Percentiles rank a stretch among this genome's conserved stretches.
phyloP scores from a whole-genome alignment of 1,140 invertebrate genomes.

The Drosophila kurseongensis region DNA sequence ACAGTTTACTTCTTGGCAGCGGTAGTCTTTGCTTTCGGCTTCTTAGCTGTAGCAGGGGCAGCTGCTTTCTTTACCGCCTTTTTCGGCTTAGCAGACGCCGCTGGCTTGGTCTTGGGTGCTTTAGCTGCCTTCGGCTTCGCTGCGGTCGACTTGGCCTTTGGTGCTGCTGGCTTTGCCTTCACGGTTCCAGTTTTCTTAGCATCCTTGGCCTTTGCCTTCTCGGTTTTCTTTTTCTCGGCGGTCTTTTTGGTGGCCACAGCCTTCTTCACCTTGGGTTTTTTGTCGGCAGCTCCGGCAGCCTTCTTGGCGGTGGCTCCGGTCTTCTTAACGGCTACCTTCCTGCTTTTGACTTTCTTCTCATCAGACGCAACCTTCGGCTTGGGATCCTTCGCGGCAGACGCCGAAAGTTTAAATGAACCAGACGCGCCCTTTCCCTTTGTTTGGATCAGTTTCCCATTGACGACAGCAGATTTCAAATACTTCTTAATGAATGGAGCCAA shows the following conservation, averaged over 20 bases:
- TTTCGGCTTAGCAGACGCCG: no score
- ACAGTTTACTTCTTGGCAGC: no score
- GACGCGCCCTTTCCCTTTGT: neutral
- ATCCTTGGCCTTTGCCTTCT: no score
- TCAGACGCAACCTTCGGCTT: neutral
- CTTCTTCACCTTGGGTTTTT: slow-evolving; percentile 35
- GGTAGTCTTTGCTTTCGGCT: no score
- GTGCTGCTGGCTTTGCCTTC: no score
- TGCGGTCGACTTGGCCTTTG: no score
- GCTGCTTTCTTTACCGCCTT: no score
- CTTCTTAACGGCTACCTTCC: neutral
- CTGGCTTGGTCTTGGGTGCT: no score
- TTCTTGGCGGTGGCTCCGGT: slow-evolving; percentile 50
- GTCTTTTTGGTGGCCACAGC: slow-evolving; percentile 50
- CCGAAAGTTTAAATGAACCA: neutral
- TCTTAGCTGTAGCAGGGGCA: no score
- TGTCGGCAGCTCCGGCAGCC: neutral
- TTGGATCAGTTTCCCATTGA: slow-evolving; percentile 35
- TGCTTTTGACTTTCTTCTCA: neutral
- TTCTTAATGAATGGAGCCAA: slow-evolving; percentile 1
- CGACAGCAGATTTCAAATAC: neutral
- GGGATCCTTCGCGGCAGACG: neutral
- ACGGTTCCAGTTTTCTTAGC: no score
- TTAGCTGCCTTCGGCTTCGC: no score
- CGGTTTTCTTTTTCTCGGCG: slow-evolving; percentile 45